Evolutionary conservation across 2,113 vertebrate species (phyloP).

Genomic region (Engraulis encrasicolus): DNA sequence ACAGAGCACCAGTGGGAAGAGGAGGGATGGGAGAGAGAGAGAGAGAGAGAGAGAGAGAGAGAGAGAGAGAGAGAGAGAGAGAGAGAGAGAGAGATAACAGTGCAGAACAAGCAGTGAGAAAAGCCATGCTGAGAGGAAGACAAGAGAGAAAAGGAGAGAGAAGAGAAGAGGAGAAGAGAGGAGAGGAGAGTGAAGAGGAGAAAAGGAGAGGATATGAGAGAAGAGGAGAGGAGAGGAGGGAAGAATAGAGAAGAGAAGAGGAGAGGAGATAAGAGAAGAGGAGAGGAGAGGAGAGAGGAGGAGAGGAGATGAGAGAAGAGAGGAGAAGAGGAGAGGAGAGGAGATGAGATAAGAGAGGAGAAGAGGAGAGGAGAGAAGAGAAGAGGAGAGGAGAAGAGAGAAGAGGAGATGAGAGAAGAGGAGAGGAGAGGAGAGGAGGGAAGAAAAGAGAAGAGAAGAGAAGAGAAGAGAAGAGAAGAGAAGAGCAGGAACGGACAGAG

Average conservation of each 20-base stretch:
- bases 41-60: neutral
- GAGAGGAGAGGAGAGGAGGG: neutral
- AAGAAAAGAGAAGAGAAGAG: too few relatives aligned
- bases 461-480: neutral
- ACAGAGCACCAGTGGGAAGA: neutral
- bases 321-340: constrained; percentile 17
- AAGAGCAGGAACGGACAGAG: constrained; percentile 23
- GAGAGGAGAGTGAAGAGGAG: neutral
- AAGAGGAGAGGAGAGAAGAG: constrained; percentile 5
- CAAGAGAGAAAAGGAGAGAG: too few relatives aligned
- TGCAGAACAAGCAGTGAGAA: neutral
- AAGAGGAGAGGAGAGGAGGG: neutral
- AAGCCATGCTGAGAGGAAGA: neutral
- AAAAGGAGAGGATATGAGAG: constrained; percentile 26
- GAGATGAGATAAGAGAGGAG: too few relatives aligned
- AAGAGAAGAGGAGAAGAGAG: neutral
- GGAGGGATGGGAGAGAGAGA: constrained; percentile 21
- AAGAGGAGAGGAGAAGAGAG: constrained; percentile 24
- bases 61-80: constrained; percentile 4
- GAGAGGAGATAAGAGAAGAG: constrained; percentile 21
- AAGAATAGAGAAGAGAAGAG: constrained; percentile 18
- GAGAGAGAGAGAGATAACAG: neutral
- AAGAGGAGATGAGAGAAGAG: too few relatives aligned
- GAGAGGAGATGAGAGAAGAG: too few relatives aligned
- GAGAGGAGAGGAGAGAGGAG: too few relatives aligned